Conservation (phyloP, 2,113 vertebrate genomes). For the Apteryx owenii region DNA sequence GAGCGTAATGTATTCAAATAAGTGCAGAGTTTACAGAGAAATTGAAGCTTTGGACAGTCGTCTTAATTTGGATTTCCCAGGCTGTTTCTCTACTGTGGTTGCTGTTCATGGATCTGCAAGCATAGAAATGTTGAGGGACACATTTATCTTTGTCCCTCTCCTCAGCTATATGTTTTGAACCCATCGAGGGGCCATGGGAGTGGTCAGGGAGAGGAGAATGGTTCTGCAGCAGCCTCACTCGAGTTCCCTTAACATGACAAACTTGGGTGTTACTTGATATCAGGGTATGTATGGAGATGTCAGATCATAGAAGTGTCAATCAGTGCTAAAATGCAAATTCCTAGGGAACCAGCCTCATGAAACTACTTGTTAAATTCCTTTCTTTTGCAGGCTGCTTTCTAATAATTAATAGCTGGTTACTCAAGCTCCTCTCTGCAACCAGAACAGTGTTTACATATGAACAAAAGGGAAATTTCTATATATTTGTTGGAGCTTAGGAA, state of each 20-base stretch:
- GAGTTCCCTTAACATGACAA: not conserved
- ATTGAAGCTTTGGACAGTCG: not conserved
- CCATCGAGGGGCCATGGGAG: not conserved
- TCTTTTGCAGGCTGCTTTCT: not conserved
- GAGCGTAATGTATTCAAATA: not conserved
- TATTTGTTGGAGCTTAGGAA: not conserved
- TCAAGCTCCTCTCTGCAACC: not conserved
- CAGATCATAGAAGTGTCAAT: not conserved
- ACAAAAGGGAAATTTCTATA: not conserved
- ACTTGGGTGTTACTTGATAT: not conserved
- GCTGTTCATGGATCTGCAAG: not conserved
- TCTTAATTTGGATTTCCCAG: not conserved
- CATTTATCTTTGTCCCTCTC: not conserved
- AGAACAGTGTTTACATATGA: not conserved
- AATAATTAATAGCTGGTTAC: not conserved
- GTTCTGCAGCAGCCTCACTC: not conserved
- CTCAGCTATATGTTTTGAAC: not conserved
- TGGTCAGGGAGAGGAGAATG: not conserved
- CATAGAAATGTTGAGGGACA: not conserved
- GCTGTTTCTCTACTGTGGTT: not conserved
- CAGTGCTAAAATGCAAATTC: not conserved
- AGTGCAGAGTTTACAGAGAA: not conserved
- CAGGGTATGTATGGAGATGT: not conserved
- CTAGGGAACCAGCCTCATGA: not conserved
- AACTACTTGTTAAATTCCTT: not conserved